Percentiles rank a stretch among this genome's conserved stretches.
These are phyloP conservation scores for Montipora efflorescens DNA, from an alignment of 64 coral and sea anemone genomes.

Conservation along the genomic window DNA sequence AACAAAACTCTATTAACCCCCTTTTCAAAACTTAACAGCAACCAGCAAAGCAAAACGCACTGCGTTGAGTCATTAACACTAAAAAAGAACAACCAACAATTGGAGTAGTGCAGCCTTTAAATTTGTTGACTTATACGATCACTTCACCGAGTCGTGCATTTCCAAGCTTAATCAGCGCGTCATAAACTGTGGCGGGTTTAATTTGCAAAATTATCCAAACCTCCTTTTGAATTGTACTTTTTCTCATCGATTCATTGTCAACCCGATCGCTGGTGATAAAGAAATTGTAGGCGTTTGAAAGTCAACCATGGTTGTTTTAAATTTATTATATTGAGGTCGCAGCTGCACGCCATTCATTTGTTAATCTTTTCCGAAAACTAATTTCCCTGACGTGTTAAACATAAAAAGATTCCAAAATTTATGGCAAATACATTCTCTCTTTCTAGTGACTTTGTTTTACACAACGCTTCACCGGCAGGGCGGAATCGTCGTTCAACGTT, in stretches of 20 bases:
- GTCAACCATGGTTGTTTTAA: slow-evolving; percentile 20
- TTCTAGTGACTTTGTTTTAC: not conserved
- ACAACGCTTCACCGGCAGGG: not conserved
- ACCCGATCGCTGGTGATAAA: slow-evolving; percentile 10
- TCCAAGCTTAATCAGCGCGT: not conserved
- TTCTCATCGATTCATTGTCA: not conserved
- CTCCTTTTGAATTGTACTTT: not conserved
- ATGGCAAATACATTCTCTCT: not conserved
- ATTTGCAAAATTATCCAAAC: not conserved
- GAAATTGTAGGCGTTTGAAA: slow-evolving; percentile 32
- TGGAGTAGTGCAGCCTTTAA: not conserved
- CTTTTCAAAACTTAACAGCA: slow-evolving; percentile 1
- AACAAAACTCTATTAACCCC: not conserved
- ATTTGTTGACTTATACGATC: slow-evolving; percentile 41
- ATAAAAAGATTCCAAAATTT: slow-evolving; percentile 10
- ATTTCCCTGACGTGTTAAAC: slow-evolving; percentile 29
- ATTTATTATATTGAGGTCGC: slow-evolving; percentile 25
- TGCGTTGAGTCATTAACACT: not conserved
- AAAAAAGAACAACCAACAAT: slow-evolving; percentile 51
- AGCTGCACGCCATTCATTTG: slow-evolving; percentile 27
- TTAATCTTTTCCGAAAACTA: slow-evolving; percentile 41
- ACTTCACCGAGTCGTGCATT: not conserved
- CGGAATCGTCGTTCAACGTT: not conserved
- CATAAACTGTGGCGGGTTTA: not conserved
- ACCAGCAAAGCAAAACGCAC: not conserved